Base-by-base conservation (phyloP, 1,140 invertebrate species). In the Ericerus pela region DNA sequence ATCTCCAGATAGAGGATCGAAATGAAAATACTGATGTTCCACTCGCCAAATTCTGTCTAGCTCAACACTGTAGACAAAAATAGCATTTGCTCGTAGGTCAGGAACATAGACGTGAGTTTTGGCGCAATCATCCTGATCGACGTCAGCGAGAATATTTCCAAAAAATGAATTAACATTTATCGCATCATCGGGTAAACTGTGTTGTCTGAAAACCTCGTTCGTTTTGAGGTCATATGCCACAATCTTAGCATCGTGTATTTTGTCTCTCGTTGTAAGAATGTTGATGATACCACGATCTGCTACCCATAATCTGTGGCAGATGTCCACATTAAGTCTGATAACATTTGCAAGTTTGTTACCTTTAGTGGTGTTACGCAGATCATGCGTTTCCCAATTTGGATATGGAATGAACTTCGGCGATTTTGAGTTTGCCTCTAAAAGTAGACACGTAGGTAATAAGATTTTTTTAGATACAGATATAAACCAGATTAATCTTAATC, bases 1-100 rank as follows among this genome's bases (percentile, higher is more conserved):
- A 57, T 69, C 64, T 64, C 73, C 82, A 57, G 79, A 71, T 10
- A 86, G 65, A 0, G 84, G 84, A 65, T 88, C 84, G 53, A 86
- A 84, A 68, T 84, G 75, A 75, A 88, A 87, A 68, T 78, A 88
- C 65, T 86, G 82, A 62, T 88, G 84, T 56, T 79, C 70, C 2
- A 87, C 75, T 24, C 83, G 73, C 78, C 82, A 87, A 0, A 82
- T 84, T 54, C 81, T 77, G 60, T 87, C 77, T 14, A 80, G 73
- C 33, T 78, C 76, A 60, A 79, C 72, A 31, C 78, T 81, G 64
- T 86, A 88, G 1, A 87, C 83, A 0, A 87, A 75, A 1, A 88
- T 64, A 12, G 80, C 81, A 62, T 84, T 83, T 12, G 70, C 80
- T 1, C 78, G 78, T 2, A 87, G 67, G 65, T 88, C 84, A 1